These are phyloP conservation scores for Rhynchophorus ferrugineus DNA, from an alignment of 1,140 invertebrate species.

Conservation along the genomic window DNA sequence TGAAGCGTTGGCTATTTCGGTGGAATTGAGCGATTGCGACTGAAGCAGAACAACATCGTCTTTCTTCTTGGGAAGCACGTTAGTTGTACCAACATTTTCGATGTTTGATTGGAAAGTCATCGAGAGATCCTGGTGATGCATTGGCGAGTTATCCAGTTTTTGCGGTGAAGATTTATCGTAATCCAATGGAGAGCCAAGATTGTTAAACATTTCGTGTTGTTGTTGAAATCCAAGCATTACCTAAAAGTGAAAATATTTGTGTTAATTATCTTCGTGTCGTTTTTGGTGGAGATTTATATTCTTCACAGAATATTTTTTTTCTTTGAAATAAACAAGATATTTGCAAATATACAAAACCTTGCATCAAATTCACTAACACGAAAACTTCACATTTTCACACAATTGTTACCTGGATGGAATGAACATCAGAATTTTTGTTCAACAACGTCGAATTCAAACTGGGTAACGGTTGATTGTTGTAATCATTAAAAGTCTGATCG, in stretches of 20 bases:
- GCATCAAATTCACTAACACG: no score
- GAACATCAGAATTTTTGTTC: conserved; percentile 43
- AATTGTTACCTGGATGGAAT: conserved; percentile 53
- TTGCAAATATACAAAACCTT: no score
- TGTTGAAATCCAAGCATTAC: conserved; percentile 65
- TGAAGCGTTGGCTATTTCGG: conserved; percentile 34
- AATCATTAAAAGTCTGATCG: conserved; percentile 67
- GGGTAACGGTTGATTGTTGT: conserved; percentile 52
- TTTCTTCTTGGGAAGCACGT: conserved; percentile 45
- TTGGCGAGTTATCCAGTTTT: conserved; percentile 35
- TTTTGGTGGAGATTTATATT: no score
- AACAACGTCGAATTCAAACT: conserved; percentile 41
- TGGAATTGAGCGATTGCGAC: conserved; percentile 37
- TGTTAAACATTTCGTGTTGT: conserved; percentile 43
- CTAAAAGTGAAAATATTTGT: conserved; percentile 2
- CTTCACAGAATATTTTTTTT: no score
- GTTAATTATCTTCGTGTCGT: background rate
- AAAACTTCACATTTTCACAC: no score
- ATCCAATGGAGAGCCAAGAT: conserved; percentile 36
- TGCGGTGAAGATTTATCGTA: conserved; percentile 36
- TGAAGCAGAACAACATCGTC: conserved; percentile 47
- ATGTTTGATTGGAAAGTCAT: conserved; percentile 33
- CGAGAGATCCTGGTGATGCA: conserved; percentile 38
- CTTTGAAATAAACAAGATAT: no score
- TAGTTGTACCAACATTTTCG: conserved; percentile 39